Conservation (phyloP, 2,888 invertebrate species). For the Oegoconia quadripuncta region DNA sequence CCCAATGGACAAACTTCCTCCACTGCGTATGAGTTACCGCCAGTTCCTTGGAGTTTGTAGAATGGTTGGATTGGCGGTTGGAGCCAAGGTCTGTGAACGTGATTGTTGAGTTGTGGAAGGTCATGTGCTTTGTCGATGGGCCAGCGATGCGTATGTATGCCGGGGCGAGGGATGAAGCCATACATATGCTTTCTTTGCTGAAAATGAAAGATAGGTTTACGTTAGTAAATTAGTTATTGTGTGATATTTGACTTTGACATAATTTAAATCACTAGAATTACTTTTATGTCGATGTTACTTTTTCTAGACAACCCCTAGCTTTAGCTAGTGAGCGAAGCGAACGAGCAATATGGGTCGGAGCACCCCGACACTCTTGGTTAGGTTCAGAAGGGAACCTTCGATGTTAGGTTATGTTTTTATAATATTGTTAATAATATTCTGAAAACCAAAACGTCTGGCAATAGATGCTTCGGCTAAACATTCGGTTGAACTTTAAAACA, state of each 20-base stretch:
- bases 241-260: background rate
- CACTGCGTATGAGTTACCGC: conserved; percentile 46
- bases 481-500: too few species aligned
- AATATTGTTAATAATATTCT: too few species aligned
- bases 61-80: background rate
- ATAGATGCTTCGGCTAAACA: too few species aligned
- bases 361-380: too few species aligned
- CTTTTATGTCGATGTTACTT: too few species aligned
- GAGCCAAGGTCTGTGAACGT: conserved; percentile 37
- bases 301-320: too few species aligned
- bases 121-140: conserved; percentile 77
- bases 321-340: too few species aligned
- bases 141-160: conserved; percentile 87
- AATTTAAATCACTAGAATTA: too few species aligned
- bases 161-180: conserved; percentile 84
- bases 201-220: background rate
- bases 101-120: conserved; percentile 57
- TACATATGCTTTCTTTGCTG: conserved; percentile 79
- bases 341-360: too few species aligned
- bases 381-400: too few species aligned
- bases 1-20: conserved; percentile 69
- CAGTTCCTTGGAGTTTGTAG: conserved; percentile 12
- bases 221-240: background rate
- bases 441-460: too few species aligned
- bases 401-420: too few species aligned